Evolutionary conservation across 2,888 invertebrate genomes (phyloP).

Genomic region (Stramonita haemastoma): DNA sequence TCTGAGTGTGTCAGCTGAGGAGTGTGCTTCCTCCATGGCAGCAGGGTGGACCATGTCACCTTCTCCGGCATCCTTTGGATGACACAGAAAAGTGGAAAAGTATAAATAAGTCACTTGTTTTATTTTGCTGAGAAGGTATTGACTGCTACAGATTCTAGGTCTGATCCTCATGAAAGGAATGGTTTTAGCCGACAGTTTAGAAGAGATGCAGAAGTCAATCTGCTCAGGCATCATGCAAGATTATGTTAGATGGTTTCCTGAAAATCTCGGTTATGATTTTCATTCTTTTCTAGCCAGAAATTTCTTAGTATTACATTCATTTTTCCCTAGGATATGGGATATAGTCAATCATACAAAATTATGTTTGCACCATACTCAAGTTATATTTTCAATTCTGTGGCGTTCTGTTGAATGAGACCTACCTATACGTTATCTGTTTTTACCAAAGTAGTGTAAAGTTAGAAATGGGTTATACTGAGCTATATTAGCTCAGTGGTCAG

Average conservation of each 20-base stretch:
- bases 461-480: too few relatives aligned
- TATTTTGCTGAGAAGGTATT: background rate
- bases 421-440: too few relatives aligned
- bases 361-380: too few relatives aligned
- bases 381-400: too few relatives aligned
- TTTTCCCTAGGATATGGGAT: too few relatives aligned
- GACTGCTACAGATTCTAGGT: background rate
- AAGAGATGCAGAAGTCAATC: background rate
- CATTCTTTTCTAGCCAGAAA: too few relatives aligned
- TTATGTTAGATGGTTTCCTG: background rate
- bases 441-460: too few relatives aligned
- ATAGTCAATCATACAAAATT: too few relatives aligned
- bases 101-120: background rate
- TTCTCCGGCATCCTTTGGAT: background rate
- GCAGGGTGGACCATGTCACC: background rate
- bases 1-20: background rate
- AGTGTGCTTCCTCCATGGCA: background rate
- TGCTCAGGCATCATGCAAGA: background rate
- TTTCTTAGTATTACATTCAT: too few relatives aligned
- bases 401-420: too few relatives aligned
- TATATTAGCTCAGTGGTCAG: too few relatives aligned
- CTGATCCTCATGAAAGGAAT: constrained; percentile 6
- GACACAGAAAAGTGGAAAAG: constrained; percentile 4
- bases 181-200: background rate
- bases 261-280: too few relatives aligned